Evolutionary conservation across 2,113 vertebrate genomes (phyloP).

Genomic region (Genyomyrus donnyi): DNA sequence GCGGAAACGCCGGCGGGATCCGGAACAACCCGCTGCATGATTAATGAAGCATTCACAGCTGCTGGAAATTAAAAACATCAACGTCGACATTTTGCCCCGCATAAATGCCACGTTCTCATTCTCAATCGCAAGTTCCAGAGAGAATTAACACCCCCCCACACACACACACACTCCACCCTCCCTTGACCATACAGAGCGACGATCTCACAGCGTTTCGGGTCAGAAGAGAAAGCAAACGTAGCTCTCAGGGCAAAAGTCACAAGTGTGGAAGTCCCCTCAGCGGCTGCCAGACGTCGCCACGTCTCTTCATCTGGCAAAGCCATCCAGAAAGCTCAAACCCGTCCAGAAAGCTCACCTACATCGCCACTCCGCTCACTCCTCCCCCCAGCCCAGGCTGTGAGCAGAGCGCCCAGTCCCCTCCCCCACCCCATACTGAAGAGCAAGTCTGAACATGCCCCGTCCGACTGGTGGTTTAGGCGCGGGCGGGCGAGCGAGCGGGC

Average conservation of each 20-base stretch:
- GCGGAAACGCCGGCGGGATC: neutral
- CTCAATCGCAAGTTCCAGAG: neutral
- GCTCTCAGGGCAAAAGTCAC: neutral
- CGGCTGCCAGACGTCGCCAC: neutral
- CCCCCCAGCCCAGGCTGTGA: neutral
- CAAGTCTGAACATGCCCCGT: constrained; percentile 22
- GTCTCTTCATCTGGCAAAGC: neutral
- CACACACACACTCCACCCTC: no score
- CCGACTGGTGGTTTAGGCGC: neutral
- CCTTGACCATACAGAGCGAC: neutral
- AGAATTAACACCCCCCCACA: neutral
- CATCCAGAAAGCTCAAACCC: neutral
- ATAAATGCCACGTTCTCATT: neutral
- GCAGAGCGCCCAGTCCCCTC: neutral
- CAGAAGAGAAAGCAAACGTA: neutral
- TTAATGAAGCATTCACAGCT: neutral
- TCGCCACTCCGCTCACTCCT: neutral
- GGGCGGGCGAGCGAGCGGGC: no score
- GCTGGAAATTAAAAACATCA: neutral
- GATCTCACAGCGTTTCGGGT: neutral
- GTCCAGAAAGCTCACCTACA: neutral
- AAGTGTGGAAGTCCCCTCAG: neutral
- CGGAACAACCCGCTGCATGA: neutral
- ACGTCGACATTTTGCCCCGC: neutral
- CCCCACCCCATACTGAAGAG: neutral